phyloP scores from a whole-genome alignment of 2,888 invertebrate genomes.

The Erannis defoliaria region DNA sequence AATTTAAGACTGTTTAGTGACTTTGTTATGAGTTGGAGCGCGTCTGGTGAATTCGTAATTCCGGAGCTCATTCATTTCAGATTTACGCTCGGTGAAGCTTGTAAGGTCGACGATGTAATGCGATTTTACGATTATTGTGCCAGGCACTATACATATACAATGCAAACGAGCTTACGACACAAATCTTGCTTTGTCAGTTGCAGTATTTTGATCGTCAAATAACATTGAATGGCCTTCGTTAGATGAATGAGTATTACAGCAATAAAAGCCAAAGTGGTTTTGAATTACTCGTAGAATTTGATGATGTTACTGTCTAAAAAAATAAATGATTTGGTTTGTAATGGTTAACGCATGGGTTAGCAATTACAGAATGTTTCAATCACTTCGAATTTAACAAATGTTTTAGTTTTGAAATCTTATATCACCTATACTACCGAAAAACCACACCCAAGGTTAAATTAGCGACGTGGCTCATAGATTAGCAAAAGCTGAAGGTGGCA shows the following conservation, averaged over 20 bases:
- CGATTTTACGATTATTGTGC: conserved; percentile 63
- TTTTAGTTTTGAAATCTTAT: neutral
- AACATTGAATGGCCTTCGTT: conserved; percentile 23
- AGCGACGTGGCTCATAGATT: no score
- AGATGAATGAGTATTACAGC: conserved; percentile 21
- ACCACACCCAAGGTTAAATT: no score
- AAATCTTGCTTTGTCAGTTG: conserved; percentile 31
- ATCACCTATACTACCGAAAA: no score
- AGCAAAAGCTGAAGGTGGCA: no score
- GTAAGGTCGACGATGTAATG: conserved; percentile 62
- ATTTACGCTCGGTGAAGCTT: conserved; percentile 60
- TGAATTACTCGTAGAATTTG: conserved; percentile 31
- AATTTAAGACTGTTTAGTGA: conserved; percentile 80
- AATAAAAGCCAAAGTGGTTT: conserved; percentile 21
- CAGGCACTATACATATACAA: conserved; percentile 54
- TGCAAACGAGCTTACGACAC: conserved; percentile 46
- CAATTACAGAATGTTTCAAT: neutral
- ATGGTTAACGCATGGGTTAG: neutral
- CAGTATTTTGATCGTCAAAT: conserved; percentile 26
- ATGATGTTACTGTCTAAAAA: conserved; percentile 13
- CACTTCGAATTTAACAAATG: neutral
- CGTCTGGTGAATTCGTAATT: conserved; percentile 67
- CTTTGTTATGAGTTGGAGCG: conserved; percentile 72
- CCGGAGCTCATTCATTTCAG: conserved; percentile 61
- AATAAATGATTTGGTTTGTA: neutral